Base-by-base conservation (phyloP, 2,888 invertebrate genomes). In the Drosophila antonietae region DNA sequence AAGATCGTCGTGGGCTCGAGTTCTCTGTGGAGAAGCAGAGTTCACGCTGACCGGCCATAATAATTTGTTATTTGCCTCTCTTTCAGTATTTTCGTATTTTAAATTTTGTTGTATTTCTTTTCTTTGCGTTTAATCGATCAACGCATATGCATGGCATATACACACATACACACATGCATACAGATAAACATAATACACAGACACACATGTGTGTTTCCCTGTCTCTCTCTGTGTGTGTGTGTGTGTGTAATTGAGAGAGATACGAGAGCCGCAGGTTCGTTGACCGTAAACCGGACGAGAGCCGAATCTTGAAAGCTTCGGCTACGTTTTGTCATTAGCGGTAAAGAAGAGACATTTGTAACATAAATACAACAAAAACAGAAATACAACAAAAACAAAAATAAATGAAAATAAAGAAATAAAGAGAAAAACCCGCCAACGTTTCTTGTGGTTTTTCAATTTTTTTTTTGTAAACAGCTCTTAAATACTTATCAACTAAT, bases 231-330 rank as follows among this genome's bases (percentile, higher is more conserved):
- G 35, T 41, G 49, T 10, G 28, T 55, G 53, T 23, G 33, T 39
- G 35, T 20, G 46, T 43, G 23, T 55, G 57, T 39, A 49, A 52
- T 61, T 43, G 66, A 62, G 58, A 53, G 74, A 62, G 68, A 57
- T 78, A 78, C 61, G 69, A 60, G 67, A 63, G 74, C 41, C 52
- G 66, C 58, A 79, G 61, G 86, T 90, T 87, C 86, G 75, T 83
- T 87, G 86, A 90, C 86, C 90, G 90, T 89, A 80, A 90, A 73
- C 81, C 87, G 89, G 87, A 86, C 90, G 86, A 83, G 70, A 75
- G 86, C 74, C 69, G 61, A 81, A 88, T 69, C 79, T 85, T 68
- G 76, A 84, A 78, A 71, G 56, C 64, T 76, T 47, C 55, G 75
- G 73, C 83, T 78, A 80, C 83, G 76, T 88, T 86, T 81, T 81